phyloP scores from a whole-genome alignment of 2,888 invertebrate genomes.

The Pomacea canaliculata region DNA sequence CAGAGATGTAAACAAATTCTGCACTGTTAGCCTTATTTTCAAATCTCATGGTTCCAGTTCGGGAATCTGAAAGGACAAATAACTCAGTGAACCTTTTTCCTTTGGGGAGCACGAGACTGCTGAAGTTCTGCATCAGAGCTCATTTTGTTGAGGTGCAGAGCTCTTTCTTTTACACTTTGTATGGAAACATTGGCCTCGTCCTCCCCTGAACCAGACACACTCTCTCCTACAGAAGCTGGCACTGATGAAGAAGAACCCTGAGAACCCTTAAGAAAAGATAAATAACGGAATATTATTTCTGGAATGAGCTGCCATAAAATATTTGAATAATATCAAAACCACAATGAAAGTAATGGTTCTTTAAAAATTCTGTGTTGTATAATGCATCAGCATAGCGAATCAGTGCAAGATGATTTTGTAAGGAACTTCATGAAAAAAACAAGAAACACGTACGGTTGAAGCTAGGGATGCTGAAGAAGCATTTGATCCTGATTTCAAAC shows the following conservation, averaged over 20 bases:
- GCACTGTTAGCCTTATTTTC: too few species aligned
- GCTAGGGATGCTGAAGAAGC: conserved; percentile 43
- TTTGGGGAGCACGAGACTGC: not conserved
- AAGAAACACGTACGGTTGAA: conserved; percentile 43
- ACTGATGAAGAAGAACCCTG: conserved; percentile 26
- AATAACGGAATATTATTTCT: too few species aligned
- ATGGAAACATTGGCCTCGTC: conserved; percentile 52
- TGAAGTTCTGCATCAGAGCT: conserved; percentile 79
- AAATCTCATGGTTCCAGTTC: too few species aligned
- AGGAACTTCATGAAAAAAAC: not conserved
- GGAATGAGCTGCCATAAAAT: too few species aligned
- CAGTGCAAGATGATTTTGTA: too few species aligned
- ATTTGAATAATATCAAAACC: too few species aligned
- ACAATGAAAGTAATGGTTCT: too few species aligned
- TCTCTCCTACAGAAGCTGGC: conserved; percentile 10
- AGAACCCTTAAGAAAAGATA: conserved; percentile 23
- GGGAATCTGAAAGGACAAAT: too few species aligned
- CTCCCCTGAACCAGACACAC: conserved; percentile 34
- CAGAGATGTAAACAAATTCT: too few species aligned
- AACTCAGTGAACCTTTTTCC: conserved; percentile 11
- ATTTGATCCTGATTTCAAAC: not conserved
- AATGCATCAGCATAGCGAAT: too few species aligned
- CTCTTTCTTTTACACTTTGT: conserved; percentile 90
- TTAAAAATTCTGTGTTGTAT: too few species aligned
- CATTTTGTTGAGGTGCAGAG: conserved; percentile 92